These are phyloP conservation scores for Carcina quercana DNA, from an alignment of 2,888 invertebrate species.

Conservation along the genomic window DNA sequence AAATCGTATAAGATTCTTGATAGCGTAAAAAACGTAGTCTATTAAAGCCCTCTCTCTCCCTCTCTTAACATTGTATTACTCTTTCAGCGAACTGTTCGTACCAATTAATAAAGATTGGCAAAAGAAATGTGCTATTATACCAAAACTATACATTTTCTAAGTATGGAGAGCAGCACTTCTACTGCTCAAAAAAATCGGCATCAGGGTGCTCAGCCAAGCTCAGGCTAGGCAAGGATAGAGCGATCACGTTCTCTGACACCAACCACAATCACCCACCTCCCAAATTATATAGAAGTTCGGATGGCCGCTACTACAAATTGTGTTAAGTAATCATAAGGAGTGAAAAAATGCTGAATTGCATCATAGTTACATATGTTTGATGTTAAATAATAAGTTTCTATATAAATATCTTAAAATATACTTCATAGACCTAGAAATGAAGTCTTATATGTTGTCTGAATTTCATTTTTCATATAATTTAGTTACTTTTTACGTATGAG, in stretches of 20 bases:
- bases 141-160: conserved; percentile 1
- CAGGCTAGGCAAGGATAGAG: conserved; percentile 13
- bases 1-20: too few relatives aligned
- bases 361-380: too few relatives aligned
- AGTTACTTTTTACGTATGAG: too few relatives aligned
- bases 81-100: too few relatives aligned
- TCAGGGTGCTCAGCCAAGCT: conserved; percentile 16
- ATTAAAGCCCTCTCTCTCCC: too few relatives aligned
- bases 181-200: neutral
- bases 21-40: too few relatives aligned
- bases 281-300: conserved; percentile 3
- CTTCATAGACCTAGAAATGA: too few relatives aligned
- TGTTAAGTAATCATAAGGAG: neutral
- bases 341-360: conserved; percentile 1
- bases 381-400: too few relatives aligned
- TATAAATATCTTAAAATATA: too few relatives aligned
- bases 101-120: neutral
- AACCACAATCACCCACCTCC: conserved; percentile 30
- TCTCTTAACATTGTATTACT: too few relatives aligned
- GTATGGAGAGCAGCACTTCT: neutral
- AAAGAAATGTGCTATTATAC: neutral
- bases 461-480: too few relatives aligned
- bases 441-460: too few relatives aligned
- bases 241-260: conserved; percentile 11
- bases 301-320: neutral